Conservation (phyloP, 30 jellyfish, hydroid and myxozoan species). For the Cassiopea andromeda region DNA sequence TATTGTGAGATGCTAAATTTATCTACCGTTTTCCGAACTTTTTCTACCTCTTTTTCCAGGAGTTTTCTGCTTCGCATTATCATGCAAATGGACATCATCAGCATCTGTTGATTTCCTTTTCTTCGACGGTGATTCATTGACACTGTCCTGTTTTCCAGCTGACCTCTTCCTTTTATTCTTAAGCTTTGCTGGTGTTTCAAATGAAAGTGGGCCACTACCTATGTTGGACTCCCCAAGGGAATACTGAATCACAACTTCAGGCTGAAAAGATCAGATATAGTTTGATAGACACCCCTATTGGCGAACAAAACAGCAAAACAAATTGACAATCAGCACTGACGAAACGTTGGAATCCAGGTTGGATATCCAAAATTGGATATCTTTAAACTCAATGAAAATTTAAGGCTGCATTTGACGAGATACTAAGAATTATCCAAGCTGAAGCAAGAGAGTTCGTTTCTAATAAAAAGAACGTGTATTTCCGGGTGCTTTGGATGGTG, state of each 20-base stretch:
- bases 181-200: conserved; percentile 44
- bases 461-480: too few species aligned
- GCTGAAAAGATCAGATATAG: conserved; percentile 19
- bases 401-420: too few species aligned
- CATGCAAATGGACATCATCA: neutral
- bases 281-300: neutral
- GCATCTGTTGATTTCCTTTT: conserved; percentile 50
- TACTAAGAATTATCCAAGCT: too few species aligned
- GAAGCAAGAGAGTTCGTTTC: too few species aligned
- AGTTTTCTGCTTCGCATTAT: conserved; percentile 20
- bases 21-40: neutral
- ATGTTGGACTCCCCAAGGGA: conserved; percentile 73
- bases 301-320: too few species aligned
- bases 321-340: too few species aligned
- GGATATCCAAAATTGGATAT: too few species aligned
- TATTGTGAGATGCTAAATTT: too few species aligned
- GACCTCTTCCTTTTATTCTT: conserved; percentile 69
- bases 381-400: too few species aligned
- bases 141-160: conserved; percentile 22
- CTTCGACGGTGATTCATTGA: conserved; percentile 52
- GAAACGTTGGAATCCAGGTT: too few species aligned
- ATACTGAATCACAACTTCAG: conserved; percentile 49
- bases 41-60: conserved; percentile 12
- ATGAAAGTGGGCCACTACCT: conserved; percentile 56
- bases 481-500: too few species aligned